A percentile compares a stretch with the other conserved stretches of the same genome.
Conservation (phyloP, 2,888 invertebrate genomes). For the Tetrapedia diversipes region DNA sequence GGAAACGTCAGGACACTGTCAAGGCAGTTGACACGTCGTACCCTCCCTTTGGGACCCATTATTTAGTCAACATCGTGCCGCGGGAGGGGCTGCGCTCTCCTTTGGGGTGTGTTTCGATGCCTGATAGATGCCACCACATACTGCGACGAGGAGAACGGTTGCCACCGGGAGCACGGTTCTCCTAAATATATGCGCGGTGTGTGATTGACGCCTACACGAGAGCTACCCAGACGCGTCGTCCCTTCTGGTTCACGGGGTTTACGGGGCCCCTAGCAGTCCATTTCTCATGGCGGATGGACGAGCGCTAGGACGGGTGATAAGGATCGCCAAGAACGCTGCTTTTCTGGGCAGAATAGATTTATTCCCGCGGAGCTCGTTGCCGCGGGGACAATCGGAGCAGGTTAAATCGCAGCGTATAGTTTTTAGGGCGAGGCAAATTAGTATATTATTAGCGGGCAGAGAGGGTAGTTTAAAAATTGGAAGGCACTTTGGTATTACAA, state of each 20-base stretch:
- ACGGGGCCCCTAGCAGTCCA: slow-evolving; percentile 43
- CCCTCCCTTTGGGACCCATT: slow-evolving; percentile 79
- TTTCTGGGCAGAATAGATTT: background rate
- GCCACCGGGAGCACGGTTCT: slow-evolving; percentile 71
- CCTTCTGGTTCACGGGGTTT: slow-evolving; percentile 58
- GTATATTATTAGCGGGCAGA: slow-evolving; percentile 49
- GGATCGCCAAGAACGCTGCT: slow-evolving; percentile 3
- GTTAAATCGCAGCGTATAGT: background rate
- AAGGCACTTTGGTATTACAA: slow-evolving; percentile 67
- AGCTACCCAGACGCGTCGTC: slow-evolving; percentile 68
- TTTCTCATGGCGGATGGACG: slow-evolving; percentile 58
- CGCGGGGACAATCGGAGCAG: too few species aligned
- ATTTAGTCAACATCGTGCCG: slow-evolving; percentile 81
- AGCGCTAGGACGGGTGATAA: slow-evolving; percentile 20
- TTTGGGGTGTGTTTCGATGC: slow-evolving; percentile 78
- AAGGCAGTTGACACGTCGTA: slow-evolving; percentile 81
- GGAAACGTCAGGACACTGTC: slow-evolving; percentile 78
- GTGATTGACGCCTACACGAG: slow-evolving; percentile 83
- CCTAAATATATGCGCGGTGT: slow-evolving; percentile 82
- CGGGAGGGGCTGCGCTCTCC: slow-evolving; percentile 66
- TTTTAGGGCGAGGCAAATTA: slow-evolving; percentile 39
- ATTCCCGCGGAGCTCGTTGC: background rate
- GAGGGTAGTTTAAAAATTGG: slow-evolving; percentile 63
- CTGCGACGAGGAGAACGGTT: slow-evolving; percentile 59
- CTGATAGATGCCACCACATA: slow-evolving; percentile 64